A percentile compares a stretch with the other conserved stretches of the same genome.
Evolutionary conservation across 2,113 vertebrate species (phyloP).

Genomic region (Tenebrosternarchus preto): DNA sequence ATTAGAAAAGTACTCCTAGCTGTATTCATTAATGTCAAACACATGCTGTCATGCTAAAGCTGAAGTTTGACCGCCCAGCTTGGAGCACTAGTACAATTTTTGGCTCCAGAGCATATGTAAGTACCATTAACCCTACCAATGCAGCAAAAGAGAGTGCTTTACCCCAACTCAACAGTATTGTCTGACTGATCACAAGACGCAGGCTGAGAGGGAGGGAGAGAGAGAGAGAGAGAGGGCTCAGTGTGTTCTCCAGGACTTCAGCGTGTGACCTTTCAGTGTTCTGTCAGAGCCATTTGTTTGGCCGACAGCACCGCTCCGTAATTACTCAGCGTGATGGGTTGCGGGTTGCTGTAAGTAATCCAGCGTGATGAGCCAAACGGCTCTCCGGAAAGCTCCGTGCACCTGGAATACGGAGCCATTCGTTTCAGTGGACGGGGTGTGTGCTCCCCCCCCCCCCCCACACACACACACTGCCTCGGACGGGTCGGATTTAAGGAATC

Average conservation of each 20-base stretch:
- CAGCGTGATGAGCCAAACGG: conserved; percentile 59
- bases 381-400: conserved; percentile 40
- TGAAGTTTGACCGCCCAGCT: conserved; percentile 17
- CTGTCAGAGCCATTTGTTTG: conserved; percentile 71
- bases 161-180: conserved; percentile 1
- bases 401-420: conserved; percentile 52
- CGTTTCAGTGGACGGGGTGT: conserved; percentile 26
- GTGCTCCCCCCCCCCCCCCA: conserved; percentile 9
- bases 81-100: not conserved
- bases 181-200: conserved; percentile 28
- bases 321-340: conserved; percentile 67
- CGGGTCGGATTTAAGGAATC: conserved; percentile 19
- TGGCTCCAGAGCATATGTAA: conserved; percentile 24
- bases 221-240: conserved; percentile 51
- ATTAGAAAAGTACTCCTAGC: not conserved
- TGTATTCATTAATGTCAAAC: not conserved
- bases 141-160: conserved; percentile 34
- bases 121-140: conserved; percentile 32
- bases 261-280: conserved; percentile 71
- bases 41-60: not conserved
- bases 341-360: conserved; percentile 53
- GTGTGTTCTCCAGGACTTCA: conserved; percentile 63
- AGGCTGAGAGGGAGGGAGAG: not conserved
- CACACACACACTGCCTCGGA: conserved; percentile 1
- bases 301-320: conserved; percentile 59